A percentile compares a stretch with the other conserved stretches of the same genome.
Evolutionary conservation across 2,888 invertebrate genomes (phyloP).

Genomic region (Agonopterix subpropinquella): DNA sequence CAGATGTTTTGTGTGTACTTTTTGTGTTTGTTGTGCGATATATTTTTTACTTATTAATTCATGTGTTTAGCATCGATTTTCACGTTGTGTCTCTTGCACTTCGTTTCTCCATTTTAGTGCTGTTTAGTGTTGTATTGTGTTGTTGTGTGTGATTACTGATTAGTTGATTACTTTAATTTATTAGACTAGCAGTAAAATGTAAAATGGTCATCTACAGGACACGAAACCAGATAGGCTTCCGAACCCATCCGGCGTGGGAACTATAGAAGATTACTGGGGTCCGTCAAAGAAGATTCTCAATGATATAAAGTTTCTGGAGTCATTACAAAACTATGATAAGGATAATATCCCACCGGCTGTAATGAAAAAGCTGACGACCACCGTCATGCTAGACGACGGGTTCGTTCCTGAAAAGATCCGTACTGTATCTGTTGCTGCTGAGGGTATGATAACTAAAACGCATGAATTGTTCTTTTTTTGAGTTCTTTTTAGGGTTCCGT

Average conservation of each 20-base stretch:
- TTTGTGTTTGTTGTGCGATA: no score
- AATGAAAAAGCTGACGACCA: constrained; percentile 89
- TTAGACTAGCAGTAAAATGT: no score
- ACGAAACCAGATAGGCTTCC: constrained; percentile 92
- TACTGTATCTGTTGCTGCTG: constrained; percentile 90
- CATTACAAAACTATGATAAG: constrained; percentile 91
- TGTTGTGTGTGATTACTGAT: no score
- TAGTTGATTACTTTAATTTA: no score
- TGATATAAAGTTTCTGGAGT: constrained; percentile 94
- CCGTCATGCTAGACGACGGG: constrained; percentile 87
- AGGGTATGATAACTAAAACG: constrained; percentile 69
- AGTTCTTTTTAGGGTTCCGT: no score
- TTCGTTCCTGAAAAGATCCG: constrained; percentile 95
- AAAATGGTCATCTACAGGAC: constrained; percentile 62
- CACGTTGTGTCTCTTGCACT: no score
- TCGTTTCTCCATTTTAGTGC: no score
- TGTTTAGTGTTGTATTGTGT: no score
- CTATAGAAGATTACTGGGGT: constrained; percentile 95
- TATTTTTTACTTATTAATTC: no score
- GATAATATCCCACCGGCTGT: constrained; percentile 91
- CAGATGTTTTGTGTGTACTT: no score
- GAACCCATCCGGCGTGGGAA: constrained; percentile 88
- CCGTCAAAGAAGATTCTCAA: constrained; percentile 91
- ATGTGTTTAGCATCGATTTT: no score
- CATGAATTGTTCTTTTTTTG: no score